These are phyloP conservation scores for Psammodynastes pulverulentus DNA, from an alignment of 2,113 vertebrate genomes.

Conservation along the genomic window DNA sequence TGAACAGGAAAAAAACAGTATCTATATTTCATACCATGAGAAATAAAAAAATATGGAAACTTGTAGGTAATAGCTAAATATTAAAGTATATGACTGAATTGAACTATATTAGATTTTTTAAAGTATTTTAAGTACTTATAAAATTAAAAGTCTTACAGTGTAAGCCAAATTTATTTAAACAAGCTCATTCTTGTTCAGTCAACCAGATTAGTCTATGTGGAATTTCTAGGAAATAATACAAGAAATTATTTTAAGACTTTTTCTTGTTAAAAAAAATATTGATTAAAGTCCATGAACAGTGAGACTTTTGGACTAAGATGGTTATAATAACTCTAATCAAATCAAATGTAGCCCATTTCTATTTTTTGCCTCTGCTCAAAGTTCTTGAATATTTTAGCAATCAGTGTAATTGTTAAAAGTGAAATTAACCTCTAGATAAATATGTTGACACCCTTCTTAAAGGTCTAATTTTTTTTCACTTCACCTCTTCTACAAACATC, in stretches of 20 bases:
- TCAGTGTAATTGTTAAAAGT: background rate
- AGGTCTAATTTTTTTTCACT: background rate
- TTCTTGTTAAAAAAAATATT: background rate
- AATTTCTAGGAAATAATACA: background rate
- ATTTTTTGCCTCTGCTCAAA: background rate
- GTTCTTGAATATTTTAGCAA: background rate
- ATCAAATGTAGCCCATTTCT: background rate
- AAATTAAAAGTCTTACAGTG: background rate
- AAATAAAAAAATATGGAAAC: background rate
- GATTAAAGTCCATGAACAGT: background rate
- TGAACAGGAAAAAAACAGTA: background rate
- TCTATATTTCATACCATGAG: background rate
- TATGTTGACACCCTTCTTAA: background rate
- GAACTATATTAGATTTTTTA: background rate
- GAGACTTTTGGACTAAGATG: background rate
- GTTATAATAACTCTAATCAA: background rate
- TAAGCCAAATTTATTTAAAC: background rate
- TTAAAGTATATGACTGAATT: background rate
- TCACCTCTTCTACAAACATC: background rate
- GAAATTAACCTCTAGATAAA: background rate
- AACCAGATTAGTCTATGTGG: background rate
- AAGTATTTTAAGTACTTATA: background rate
- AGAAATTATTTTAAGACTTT: background rate
- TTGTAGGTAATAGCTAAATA: background rate
- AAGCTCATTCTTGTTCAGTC: background rate